Conservation (phyloP, 2,797 vertebrate species). For the Peromyscus attwateri region DNA sequence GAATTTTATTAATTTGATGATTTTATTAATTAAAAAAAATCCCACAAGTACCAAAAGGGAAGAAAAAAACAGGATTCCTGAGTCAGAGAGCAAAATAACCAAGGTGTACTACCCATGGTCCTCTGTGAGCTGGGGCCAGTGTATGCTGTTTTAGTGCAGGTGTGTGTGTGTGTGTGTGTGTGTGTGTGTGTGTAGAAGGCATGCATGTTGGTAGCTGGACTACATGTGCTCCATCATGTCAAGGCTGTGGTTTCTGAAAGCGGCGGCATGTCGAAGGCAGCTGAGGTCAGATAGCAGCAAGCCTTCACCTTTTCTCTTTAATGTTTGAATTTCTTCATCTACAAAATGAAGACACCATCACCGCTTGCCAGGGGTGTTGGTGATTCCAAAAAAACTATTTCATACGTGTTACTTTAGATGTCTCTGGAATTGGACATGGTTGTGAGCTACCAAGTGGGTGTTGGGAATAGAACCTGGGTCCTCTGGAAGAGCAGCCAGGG, state of each 20-base stretch:
- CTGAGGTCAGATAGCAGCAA: neutral
- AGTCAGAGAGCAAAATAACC: neutral
- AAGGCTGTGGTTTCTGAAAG: neutral
- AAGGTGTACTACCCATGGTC: neutral
- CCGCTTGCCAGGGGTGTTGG: neutral
- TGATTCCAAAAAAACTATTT: neutral
- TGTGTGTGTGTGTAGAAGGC: neutral
- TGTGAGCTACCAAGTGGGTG: neutral
- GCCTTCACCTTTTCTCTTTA: neutral
- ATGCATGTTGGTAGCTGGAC: neutral
- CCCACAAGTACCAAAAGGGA: neutral
- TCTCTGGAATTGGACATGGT: neutral
- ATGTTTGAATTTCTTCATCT: neutral
- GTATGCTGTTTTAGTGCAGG: neutral
- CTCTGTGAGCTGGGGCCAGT: neutral
- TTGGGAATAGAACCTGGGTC: neutral
- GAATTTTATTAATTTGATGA: neutral
- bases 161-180: fast-evolving
- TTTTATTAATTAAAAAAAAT: neutral
- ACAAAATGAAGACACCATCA: neutral
- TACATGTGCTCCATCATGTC: neutral
- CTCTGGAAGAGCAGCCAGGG: neutral
- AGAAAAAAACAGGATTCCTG: neutral
- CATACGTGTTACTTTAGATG: neutral
- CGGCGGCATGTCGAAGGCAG: neutral